phyloP scores from a whole-genome alignment of 2,113 vertebrate genomes.

The Xiphorhynchus elegans region DNA sequence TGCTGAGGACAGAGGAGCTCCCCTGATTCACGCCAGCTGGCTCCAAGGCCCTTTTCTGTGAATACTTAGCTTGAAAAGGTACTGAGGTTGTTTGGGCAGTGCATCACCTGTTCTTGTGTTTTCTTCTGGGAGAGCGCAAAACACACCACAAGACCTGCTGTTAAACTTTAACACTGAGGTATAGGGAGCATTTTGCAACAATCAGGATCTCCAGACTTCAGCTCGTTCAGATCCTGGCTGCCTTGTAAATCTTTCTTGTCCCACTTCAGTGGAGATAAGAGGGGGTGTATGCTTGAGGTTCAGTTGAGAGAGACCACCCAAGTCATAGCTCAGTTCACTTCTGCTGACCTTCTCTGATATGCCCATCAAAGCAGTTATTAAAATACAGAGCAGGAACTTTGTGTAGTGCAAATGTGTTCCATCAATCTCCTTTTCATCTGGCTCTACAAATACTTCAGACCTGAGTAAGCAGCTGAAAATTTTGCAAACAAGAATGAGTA shows the following conservation, averaged over 20 bases:
- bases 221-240: not conserved
- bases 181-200: constrained; percentile 20
- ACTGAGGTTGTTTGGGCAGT: not conserved
- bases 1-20: not conserved
- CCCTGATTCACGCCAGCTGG: not conserved
- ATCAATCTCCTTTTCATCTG: constrained; percentile 66
- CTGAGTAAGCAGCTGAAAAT: constrained; percentile 57
- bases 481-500: constrained; percentile 64
- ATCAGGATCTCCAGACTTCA: not conserved
- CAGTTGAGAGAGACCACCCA: constrained; percentile 66
- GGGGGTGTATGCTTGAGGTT: not conserved
- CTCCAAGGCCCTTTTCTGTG: not conserved
- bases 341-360: constrained; percentile 58
- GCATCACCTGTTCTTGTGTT: fast-evolving
- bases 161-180: not conserved
- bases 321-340: constrained; percentile 40
- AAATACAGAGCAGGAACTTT: constrained; percentile 27
- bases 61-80: not conserved
- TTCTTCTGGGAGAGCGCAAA: not conserved
- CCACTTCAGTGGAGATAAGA: constrained; percentile 64
- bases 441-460: constrained; percentile 57
- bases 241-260: constrained; percentile 61
- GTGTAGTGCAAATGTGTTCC: constrained; percentile 32
- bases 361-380: constrained; percentile 29
- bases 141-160: not conserved